phyloP scores from a whole-genome alignment of 1,140 invertebrate genomes.

The Aricia agestis region DNA sequence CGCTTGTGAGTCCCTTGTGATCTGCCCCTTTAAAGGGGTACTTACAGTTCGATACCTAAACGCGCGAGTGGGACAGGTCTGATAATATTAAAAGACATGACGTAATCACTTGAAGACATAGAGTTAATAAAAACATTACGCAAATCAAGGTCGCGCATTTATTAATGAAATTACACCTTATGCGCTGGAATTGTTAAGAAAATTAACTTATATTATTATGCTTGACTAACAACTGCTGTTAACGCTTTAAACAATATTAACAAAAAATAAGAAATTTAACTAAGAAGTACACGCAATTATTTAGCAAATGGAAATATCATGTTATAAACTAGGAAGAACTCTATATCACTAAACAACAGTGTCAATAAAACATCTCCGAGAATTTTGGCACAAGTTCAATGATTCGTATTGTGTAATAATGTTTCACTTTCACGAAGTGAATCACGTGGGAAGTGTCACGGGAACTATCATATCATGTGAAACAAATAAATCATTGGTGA shows the following conservation, averaged over 20 bases:
- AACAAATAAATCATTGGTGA: not conserved
- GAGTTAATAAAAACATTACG: constrained; percentile 25
- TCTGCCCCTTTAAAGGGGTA: no score
- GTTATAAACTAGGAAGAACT: not conserved
- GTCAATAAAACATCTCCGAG: constrained; percentile 8
- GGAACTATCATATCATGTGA: not conserved
- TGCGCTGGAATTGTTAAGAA: not conserved
- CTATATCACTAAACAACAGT: not conserved
- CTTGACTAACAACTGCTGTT: no score
- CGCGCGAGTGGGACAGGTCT: no score
- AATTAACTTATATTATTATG: not conserved
- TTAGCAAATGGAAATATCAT: not conserved
- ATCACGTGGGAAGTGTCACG: not conserved
- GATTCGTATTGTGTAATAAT: constrained; percentile 5
- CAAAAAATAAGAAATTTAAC: not conserved
- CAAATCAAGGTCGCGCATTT: constrained; percentile 26
- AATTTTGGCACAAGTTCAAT: constrained; percentile 8
- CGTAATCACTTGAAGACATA: constrained; percentile 19
- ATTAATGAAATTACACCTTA: constrained; percentile 17
- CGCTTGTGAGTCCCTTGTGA: no score
- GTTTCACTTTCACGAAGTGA: not conserved
- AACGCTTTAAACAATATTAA: not conserved
- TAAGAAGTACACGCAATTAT: no score
- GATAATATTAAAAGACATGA: constrained; percentile 28
- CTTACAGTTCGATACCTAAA: no score